Evolutionary conservation across 2,888 invertebrate species (phyloP).

Genomic region (Anarsia innoxiella): DNA sequence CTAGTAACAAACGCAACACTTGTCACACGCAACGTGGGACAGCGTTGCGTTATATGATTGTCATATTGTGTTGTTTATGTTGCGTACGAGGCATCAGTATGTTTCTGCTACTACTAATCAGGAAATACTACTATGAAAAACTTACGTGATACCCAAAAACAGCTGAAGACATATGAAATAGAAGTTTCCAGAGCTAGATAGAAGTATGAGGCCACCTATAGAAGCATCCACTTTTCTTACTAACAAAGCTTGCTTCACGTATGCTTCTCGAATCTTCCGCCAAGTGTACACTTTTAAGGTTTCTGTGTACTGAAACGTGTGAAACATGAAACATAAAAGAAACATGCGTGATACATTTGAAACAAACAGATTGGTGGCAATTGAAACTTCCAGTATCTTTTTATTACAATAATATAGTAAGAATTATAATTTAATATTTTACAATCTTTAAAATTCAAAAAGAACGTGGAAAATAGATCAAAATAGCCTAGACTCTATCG

Average conservation of each 20-base stretch:
- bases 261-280: slow-evolving; percentile 79
- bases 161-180: slow-evolving; percentile 83
- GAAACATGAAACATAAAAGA: no score
- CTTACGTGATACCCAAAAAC: slow-evolving; percentile 79
- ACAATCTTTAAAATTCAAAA: not conserved
- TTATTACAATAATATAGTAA: no score
- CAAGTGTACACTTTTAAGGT: slow-evolving; percentile 51
- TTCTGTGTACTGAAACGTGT: slow-evolving; percentile 29
- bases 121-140: slow-evolving; percentile 8
- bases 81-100: not conserved
- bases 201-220: slow-evolving; percentile 74
- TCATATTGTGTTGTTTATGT: not conserved
- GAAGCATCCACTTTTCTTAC: slow-evolving; percentile 73
- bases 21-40: not conserved
- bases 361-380: no score
- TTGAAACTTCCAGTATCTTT: no score
- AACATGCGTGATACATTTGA: no score
- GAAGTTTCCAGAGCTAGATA: slow-evolving; percentile 80
- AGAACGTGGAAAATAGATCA: not conserved
- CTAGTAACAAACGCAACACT: not conserved
- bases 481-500: not conserved
- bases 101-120: no score
- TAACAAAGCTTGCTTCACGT: slow-evolving; percentile 75
- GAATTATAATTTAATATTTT: no score
- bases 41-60: no score